Base-by-base conservation (phyloP, 1,140 invertebrate species). In the Sinonovacula constricta region DNA sequence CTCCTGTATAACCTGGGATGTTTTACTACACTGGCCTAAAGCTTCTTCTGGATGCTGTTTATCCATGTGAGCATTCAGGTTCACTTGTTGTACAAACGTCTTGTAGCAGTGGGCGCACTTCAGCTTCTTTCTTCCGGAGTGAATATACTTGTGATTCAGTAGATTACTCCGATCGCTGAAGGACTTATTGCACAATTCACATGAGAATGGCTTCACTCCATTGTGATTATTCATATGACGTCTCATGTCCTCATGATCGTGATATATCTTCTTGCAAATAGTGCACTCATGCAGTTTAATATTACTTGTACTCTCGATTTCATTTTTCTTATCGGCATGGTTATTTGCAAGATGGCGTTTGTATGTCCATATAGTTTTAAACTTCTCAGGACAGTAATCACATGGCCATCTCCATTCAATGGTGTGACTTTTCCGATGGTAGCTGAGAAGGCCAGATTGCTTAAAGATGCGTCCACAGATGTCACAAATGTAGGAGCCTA, bases 211-310 rank as follows among this genome's bases (percentile, higher is more conserved):
- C 45, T 79, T 82, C 3, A 79, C 59, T 15, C 80, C 80, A 34
- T 70, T 74, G 49, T 82, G 80, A 51, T 68, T 39, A 60, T 82
- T 74, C 14, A 79, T 63, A 63, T 82, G 80, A 24, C 70, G 45
- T 36, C 67, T 71, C 26, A 74, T 36, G 31, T 82, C 65, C 22
- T 62, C 78, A 24, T 65, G 69, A 28, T 79, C 78, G 57, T 79
- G 74, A 56, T 74, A 79, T 0, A 79, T 54, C 53, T 82, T 82
- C 31, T 68, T 68, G 78, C 80, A 82, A 7, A 74, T 26, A 2
- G 59, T 33, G 39, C 80, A 82, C 26, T n/a, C 22, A 56, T 74
- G 62, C 4, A 74, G 59, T 15, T 30, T 33, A n/a, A 74, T 63
- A 33, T 65, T 65, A 24, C 36, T 62, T 26, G 31, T 74, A 30